A percentile compares a stretch with the other conserved stretches of the same genome.
These are phyloP conservation scores for Sebastes schlegelii DNA, from an alignment of 2,113 vertebrate genomes.

Conservation along the genomic window DNA sequence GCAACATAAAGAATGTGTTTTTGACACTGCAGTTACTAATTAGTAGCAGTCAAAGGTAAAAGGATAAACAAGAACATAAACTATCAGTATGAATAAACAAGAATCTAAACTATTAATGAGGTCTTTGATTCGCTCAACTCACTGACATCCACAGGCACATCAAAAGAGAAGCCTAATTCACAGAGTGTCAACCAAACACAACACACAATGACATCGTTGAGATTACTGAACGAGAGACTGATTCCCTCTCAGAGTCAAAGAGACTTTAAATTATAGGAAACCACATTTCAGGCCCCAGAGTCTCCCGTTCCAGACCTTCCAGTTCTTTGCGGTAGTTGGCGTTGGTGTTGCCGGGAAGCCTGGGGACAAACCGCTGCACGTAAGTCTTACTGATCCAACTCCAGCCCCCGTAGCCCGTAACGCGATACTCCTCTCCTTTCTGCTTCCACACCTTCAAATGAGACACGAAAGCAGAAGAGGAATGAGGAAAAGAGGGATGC, in stretches of 20 bases:
- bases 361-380: conserved; percentile 91
- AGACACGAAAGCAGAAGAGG: background rate
- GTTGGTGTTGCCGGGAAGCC: conserved; percentile 97
- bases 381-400: conserved; percentile 98
- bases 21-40: background rate
- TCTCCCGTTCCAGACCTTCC: conserved; percentile 64
- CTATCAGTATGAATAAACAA: background rate
- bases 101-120: background rate
- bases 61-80: background rate
- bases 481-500: background rate
- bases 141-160: conserved; percentile 11
- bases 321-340: conserved; percentile 89
- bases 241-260: conserved; percentile 11
- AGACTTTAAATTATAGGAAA: conserved; percentile 14
- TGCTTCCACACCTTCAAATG: conserved; percentile 96
- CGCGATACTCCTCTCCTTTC: conserved; percentile 98
- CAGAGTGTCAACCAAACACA: background rate
- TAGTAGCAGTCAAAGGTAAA: background rate
- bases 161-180: conserved; percentile 12
- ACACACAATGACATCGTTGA: conserved; percentile 14
- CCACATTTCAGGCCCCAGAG: conserved; percentile 9
- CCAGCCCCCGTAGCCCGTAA: conserved; percentile 98
- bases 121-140: conserved; percentile 1
- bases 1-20: background rate
- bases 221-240: conserved; percentile 20